Evolutionary conservation across 2,797 vertebrate genomes (phyloP), one percentile per base, ranked within the genome.

Genomic region (Neostethus bicornis): DNA sequence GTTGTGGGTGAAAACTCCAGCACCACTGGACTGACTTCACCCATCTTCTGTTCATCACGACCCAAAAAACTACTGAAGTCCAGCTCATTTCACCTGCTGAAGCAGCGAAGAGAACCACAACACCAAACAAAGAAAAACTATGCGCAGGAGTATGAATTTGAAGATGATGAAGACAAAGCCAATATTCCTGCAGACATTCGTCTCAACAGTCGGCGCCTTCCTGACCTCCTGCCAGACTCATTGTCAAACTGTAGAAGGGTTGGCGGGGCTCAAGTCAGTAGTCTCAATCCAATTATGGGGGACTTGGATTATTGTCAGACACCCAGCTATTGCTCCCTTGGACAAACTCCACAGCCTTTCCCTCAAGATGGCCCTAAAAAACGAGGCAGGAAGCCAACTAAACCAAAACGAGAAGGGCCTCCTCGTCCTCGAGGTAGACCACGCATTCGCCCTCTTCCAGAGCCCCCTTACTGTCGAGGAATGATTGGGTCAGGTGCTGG

Each of bases 1-100:
- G 66, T 61, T 21, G 63, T 79, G n/a, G 79, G 61, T 41, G 84
- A 78, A 70, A 68, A 35, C 41, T 66, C 85, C 2, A 80, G 73
- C 41, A 73, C 69, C 0, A 79, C 89, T 0, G 93, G 93, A 7
- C 67, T 96, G 2, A 91, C 90, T 2, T 92, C 94, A 0, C 93
- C 95, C 0, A 91, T 96, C 1, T 98, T 96, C 63, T 96, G 95
- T 79, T 95, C 92, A 0, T 94, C 95, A 59, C 93, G 94, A 55
- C 95, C 95, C 80, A 98, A 96, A 59, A 98, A 96, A 69, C 92
- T 96, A 31, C 88, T 96, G 2, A 96, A 96, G 68, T 96, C 95
- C 0, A 96, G 94, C 0, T 96, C 95, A 0, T 96, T 96, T 66
- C 94, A 95, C 58, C 83, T 97, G 45, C 91, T 98, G 0, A 94